A percentile compares a stretch with the other conserved stretches of the same genome.
phyloP scores from a whole-genome alignment of 2,888 invertebrate species.

The Copidosoma aretas region DNA sequence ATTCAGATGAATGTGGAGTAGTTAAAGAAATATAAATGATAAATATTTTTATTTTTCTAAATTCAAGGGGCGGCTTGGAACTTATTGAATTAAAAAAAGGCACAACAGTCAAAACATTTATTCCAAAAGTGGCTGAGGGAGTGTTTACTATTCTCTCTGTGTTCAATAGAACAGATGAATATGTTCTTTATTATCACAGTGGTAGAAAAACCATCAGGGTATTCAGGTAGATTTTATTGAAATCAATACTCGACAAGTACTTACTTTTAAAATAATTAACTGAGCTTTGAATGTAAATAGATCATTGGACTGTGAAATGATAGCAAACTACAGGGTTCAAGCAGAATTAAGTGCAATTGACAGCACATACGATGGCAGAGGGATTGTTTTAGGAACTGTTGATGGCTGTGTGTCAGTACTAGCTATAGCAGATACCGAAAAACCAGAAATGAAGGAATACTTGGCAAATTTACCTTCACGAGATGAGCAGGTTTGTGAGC shows the following conservation, averaged over 20 bases:
- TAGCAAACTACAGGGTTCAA: slow-evolving; percentile 91
- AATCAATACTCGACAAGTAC: neutral
- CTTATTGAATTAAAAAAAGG: slow-evolving; percentile 91
- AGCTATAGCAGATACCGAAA: slow-evolving; percentile 76
- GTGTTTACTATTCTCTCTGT: slow-evolving; percentile 95
- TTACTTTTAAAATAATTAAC: slow-evolving; percentile 3
- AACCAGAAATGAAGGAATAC: slow-evolving; percentile 71
- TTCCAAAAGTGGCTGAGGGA: slow-evolving; percentile 94
- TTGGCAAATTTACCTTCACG: slow-evolving; percentile 74
- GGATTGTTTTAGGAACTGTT: slow-evolving; percentile 86
- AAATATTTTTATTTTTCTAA: too few relatives aligned
- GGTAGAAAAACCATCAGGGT: slow-evolving; percentile 93
- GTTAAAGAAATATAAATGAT: too few relatives aligned
- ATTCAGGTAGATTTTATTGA: slow-evolving; percentile 74
- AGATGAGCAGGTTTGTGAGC: slow-evolving; percentile 68
- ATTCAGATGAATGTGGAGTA: too few relatives aligned
- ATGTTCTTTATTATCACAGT: slow-evolving; percentile 96
- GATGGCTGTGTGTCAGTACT: slow-evolving; percentile 94
- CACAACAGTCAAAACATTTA: slow-evolving; percentile 84
- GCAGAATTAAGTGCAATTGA: slow-evolving; percentile 89
- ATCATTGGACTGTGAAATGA: slow-evolving; percentile 85
- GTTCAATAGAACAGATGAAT: slow-evolving; percentile 92
- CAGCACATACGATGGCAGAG: slow-evolving; percentile 82
- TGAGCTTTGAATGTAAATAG: slow-evolving; percentile 61
- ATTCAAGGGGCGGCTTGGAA: slow-evolving; percentile 85